Evolutionary conservation across 2,888 invertebrate species (phyloP), one percentile per base, ranked within the genome.

Genomic region (Sesia apiformis): DNA sequence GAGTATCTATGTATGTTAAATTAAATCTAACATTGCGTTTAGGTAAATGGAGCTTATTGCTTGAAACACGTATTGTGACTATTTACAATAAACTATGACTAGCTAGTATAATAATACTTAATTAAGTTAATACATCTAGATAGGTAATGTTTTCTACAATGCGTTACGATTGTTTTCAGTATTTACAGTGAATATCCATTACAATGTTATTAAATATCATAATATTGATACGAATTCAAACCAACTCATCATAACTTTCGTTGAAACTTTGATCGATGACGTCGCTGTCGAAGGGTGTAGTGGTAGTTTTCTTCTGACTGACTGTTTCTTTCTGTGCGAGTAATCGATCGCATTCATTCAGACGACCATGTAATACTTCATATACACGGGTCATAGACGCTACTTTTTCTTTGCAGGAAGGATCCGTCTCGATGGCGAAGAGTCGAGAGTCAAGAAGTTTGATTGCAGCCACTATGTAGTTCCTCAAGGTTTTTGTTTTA

Each of bases 381-480:
- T 90, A 90, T 0, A 90, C 87, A 3, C 87, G 74, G 0, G 87
- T 88, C 87, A 90, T 86, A 0, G 89, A 89, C 0, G 84, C 80
- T 0, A 90, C 90, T 61, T 90, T 90, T 61, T 90, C 90, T 59
- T 90, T 90, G 61, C 89, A 89, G 0, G 84, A 69, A 0, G 88
- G 88, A 61, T 90, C 90, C 1, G 85, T 86, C 67, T 90, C 90
- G 54, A 90, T 89, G 0, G 90, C 86, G 57, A 90, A 90, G 0
- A 90, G 73, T 43, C 90, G 75, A 0, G 90, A 90, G 65, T 90
- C 90, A 4, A 90, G 66, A 6, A 90, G 63, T 56, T 90, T 90
- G 38, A 90, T 90, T 0, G 89, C 88, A 3, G 88, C 90, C 3
- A 90, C 90, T 6, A 90, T 84, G 60, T 90, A 90, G 57, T 89